Conservation (phyloP, 1,140 invertebrate species). For the Formica exsecta region DNA sequence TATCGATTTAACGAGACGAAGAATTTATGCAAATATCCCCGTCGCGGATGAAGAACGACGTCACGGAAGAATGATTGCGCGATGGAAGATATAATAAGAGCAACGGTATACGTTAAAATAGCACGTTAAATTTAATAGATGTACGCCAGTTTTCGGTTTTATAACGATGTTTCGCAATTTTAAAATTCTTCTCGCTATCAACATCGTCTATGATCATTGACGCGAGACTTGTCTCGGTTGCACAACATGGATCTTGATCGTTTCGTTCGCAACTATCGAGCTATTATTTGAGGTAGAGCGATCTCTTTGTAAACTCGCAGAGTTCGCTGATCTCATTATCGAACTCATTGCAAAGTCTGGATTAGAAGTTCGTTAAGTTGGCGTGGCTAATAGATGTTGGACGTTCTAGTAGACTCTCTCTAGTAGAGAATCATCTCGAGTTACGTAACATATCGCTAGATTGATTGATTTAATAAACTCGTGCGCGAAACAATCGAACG, state of each 20-base stretch:
- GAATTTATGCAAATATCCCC: conserved; percentile 15
- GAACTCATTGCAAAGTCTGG: background rate
- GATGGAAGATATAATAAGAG: background rate
- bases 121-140: background rate
- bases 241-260: background rate
- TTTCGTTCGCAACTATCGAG: background rate
- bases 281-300: conserved; percentile 6
- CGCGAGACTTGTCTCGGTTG: background rate
- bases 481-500: background rate
- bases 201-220: background rate
- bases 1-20: conserved; percentile 35
- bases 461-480: background rate
- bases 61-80: background rate
- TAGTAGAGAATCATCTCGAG: background rate
- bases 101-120: background rate
- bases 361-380: conserved; percentile 29
- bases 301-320: conserved; percentile 24
- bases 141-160: background rate
- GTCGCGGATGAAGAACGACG: background rate
- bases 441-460: background rate
- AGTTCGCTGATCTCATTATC: conserved; percentile 30
- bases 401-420: background rate
- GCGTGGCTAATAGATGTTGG: background rate
- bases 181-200: background rate
- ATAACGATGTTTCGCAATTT: background rate